These are phyloP conservation scores for Lepidonotus clava DNA, from an alignment of 2,888 invertebrate species.

Conservation along the genomic window DNA sequence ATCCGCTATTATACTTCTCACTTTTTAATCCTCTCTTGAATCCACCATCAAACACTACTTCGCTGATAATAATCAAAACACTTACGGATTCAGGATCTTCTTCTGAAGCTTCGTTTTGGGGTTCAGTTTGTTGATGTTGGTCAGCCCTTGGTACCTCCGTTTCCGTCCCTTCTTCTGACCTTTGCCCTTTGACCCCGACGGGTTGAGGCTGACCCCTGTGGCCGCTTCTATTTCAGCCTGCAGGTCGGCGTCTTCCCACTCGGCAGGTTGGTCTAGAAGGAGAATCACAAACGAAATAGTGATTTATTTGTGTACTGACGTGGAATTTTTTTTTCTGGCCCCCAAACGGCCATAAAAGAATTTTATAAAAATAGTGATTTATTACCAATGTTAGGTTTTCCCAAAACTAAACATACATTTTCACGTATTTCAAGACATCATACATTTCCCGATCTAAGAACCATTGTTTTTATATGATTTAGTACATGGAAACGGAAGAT, in stretches of 20 bases:
- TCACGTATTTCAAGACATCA: too few species aligned
- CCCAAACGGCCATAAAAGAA: too few species aligned
- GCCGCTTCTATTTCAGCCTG: slow-evolving; percentile 82
- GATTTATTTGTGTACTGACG: neutral
- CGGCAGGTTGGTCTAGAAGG: slow-evolving; percentile 65
- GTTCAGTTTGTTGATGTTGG: slow-evolving; percentile 81
- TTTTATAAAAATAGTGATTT: too few species aligned
- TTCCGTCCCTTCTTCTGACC: slow-evolving; percentile 69
- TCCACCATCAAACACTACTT: neutral
- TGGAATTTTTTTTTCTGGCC: too few species aligned
- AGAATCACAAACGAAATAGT: neutral
- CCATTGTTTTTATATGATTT: too few species aligned
- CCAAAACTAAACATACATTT: too few species aligned
- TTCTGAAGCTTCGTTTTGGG: slow-evolving; percentile 81
- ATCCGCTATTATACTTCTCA: too few species aligned
- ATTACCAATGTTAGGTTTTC: too few species aligned
- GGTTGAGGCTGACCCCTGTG: slow-evolving; percentile 82
- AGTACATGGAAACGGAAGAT: too few species aligned
- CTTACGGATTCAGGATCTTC: slow-evolving; percentile 82
- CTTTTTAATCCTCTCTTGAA: too few species aligned
- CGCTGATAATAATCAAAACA: neutral
- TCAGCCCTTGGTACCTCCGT: slow-evolving; percentile 80
- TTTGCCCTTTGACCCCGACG: slow-evolving; percentile 69
- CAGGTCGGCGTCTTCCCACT: slow-evolving; percentile 83
- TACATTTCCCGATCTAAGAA: too few species aligned